A percentile compares a stretch with the other conserved stretches of the same genome.
Evolutionary conservation across 2,113 vertebrate species (phyloP).

Genomic region (Clarias magur): DNA sequence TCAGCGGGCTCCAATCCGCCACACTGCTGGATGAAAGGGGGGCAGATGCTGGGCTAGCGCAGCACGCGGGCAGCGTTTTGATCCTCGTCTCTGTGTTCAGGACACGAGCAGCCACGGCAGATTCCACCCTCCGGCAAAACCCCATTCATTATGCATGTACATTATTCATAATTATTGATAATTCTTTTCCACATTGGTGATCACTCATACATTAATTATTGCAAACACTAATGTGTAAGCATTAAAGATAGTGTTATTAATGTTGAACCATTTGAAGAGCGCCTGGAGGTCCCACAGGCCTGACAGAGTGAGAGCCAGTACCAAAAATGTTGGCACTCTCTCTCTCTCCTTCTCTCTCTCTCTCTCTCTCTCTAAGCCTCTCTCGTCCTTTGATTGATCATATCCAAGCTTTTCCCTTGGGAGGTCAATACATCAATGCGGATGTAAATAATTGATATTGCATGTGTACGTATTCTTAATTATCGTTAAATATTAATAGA

Average conservation of each 20-base stretch:
- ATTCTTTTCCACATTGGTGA: slow-evolving; percentile 83
- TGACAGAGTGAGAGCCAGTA: slow-evolving; percentile 29
- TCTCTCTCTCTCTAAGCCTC: slow-evolving; percentile 35
- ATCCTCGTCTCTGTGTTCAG: slow-evolving; percentile 78
- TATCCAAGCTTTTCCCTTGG: slow-evolving; percentile 61
- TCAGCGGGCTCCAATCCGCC: slow-evolving; percentile 47
- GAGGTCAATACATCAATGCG: slow-evolving; percentile 69
- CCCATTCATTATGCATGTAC: slow-evolving; percentile 87
- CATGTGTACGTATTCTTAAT: slow-evolving; percentile 73
- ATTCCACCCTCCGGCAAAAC: slow-evolving; percentile 81
- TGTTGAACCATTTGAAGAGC: slow-evolving; percentile 70
- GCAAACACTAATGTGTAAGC: slow-evolving; percentile 76
- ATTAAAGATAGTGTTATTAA: slow-evolving; percentile 85
- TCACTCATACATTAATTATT: slow-evolving; percentile 90
- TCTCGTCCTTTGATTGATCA: slow-evolving; percentile 61
- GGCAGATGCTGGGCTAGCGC: slow-evolving; percentile 64
- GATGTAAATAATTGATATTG: slow-evolving; percentile 69
- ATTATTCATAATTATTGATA: slow-evolving; percentile 92
- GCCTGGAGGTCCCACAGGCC: slow-evolving; percentile 56
- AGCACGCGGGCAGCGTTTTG: slow-evolving; percentile 64
- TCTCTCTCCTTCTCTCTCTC: slow-evolving; percentile 40
- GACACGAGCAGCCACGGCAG: slow-evolving; percentile 81
- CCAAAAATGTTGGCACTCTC: slow-evolving; percentile 10
- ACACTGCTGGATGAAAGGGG: slow-evolving; percentile 49
- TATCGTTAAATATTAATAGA: slow-evolving; percentile 70